A percentile compares a stretch with the other conserved stretches of the same genome.
Evolutionary conservation across 2,888 invertebrate genomes (phyloP).

Genomic region (Copidosoma aretas): DNA sequence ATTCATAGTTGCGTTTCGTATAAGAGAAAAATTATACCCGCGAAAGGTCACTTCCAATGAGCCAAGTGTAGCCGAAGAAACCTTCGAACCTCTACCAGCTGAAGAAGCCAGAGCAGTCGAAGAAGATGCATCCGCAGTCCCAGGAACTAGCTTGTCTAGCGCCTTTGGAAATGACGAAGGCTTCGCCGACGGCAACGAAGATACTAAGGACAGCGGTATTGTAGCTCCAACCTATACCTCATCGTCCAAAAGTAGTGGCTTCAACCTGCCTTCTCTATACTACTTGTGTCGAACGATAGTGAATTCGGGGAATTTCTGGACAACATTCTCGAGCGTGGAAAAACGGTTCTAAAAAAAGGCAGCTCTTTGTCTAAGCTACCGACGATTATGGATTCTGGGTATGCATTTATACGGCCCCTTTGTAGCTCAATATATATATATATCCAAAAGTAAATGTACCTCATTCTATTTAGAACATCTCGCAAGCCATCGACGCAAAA

Average conservation of each 20-base stretch:
- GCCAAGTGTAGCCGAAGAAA: constrained; percentile 52
- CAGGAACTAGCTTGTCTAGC: constrained; percentile 51
- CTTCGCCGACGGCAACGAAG: constrained; percentile 56
- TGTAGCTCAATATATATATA: neutral
- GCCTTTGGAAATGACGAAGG: constrained; percentile 53
- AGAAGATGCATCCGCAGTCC: constrained; percentile 50
- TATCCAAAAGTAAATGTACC: neutral
- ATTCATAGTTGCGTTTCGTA: neutral
- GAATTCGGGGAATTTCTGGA: constrained; percentile 81
- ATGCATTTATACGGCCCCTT: constrained; percentile 32
- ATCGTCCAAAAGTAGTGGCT: constrained; percentile 61
- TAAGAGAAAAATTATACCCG: constrained; percentile 55
- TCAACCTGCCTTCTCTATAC: constrained; percentile 72
- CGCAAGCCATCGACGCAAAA: constrained; percentile 77
- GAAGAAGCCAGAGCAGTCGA: constrained; percentile 51
- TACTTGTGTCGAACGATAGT: constrained; percentile 81
- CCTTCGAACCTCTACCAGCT: constrained; percentile 48
- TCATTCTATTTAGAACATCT: constrained; percentile 61
- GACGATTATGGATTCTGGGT: constrained; percentile 55
- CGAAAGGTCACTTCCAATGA: constrained; percentile 50
- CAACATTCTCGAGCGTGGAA: constrained; percentile 70
- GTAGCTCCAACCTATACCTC: constrained; percentile 48
- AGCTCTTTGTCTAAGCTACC: constrained; percentile 57
- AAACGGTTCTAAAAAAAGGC: constrained; percentile 67
- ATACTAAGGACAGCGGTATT: constrained; percentile 56